Evolutionary conservation across 2,113 vertebrate species (phyloP), one percentile per base, ranked within the genome.

Genomic region (Chionomys nivalis): DNA sequence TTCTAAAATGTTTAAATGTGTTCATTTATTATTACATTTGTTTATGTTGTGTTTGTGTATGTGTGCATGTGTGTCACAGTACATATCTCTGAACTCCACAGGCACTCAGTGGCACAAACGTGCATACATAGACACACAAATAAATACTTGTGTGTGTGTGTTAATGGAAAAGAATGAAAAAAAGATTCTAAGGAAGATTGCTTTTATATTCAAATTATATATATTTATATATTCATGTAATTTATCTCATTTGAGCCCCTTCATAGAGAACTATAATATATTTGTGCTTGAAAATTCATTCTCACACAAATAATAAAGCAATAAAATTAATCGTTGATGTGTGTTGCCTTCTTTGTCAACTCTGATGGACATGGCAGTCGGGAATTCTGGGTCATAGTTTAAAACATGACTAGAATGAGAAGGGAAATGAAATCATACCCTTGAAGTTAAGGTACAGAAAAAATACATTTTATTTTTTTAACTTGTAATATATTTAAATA

Each of bases 271-370:
- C 91, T 98, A 93, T 87, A 42, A 5, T 0, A 8, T 66, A 96
- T 97, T 91, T 97, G 49, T 88, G 96, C 90, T 70, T 47, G 66
- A 33, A 39, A 96, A 76, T 96, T 87, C 82, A 97, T n/a, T 94
- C 13, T 63, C 88, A 94, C 94, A 91, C 96, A 97, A 91, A 58
- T 47, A 93, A 82, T 4, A 87, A 5, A 16, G 6, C 52, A 94
- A 44, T 58, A 79, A 96, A 95, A 91, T 91, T 85, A 36, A 11
- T 9, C 87, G 85, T 96, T 95, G 52, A 70, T 89, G 47, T 28
- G 93, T 58, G 52, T 58, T 55, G 1, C 39, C 70, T 95, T 66
- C 68, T 90, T 77, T 3, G 7, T 49, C 86, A 85, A 52, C 31
- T 93, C 75, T 55, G 1, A 52, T 90, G n/a, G 11, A 90, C 88